Evolutionary conservation across 1,140 invertebrate species (phyloP).

Genomic region (Aleiodes sp.): DNA sequence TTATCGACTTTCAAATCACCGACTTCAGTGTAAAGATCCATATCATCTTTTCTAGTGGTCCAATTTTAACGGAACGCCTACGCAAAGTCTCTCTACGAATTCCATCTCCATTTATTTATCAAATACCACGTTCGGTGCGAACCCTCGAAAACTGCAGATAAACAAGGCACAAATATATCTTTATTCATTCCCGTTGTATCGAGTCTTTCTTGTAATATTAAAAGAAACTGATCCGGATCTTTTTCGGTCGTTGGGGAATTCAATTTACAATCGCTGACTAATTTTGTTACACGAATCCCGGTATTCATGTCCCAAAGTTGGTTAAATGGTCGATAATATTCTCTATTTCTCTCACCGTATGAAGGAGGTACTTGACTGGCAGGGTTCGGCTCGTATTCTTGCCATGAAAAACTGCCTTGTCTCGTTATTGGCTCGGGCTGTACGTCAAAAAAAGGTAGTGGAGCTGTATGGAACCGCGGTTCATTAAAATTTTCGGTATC

Average conservation of each 20-base stretch:
- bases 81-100: slow-evolving; percentile 27
- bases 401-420: no score
- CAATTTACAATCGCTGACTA: slow-evolving; percentile 30
- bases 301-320: slow-evolving; percentile 20
- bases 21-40: slow-evolving; percentile 16
- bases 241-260: slow-evolving; percentile 28
- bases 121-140: slow-evolving; percentile 28
- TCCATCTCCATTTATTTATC: slow-evolving; percentile 24
- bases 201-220: slow-evolving; percentile 22
- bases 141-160: slow-evolving; percentile 30
- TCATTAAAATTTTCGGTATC: no score
- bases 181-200: slow-evolving; percentile 23
- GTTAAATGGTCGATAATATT: neutral
- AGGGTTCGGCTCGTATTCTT: no score
- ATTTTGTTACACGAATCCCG: slow-evolving; percentile 12
- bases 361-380: no score
- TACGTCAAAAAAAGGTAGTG: no score
- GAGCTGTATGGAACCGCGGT: no score
- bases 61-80: slow-evolving; percentile 14
- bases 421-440: no score
- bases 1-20: slow-evolving; percentile 21
- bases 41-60: slow-evolving; percentile 25
- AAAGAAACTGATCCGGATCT: slow-evolving; percentile 31
- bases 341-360: no score
- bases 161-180: slow-evolving; percentile 27